A percentile compares a stretch with the other conserved stretches of the same genome.
Evolutionary conservation across 2,113 vertebrate genomes (phyloP).

Genomic region (Macroglossus sobrinus): DNA sequence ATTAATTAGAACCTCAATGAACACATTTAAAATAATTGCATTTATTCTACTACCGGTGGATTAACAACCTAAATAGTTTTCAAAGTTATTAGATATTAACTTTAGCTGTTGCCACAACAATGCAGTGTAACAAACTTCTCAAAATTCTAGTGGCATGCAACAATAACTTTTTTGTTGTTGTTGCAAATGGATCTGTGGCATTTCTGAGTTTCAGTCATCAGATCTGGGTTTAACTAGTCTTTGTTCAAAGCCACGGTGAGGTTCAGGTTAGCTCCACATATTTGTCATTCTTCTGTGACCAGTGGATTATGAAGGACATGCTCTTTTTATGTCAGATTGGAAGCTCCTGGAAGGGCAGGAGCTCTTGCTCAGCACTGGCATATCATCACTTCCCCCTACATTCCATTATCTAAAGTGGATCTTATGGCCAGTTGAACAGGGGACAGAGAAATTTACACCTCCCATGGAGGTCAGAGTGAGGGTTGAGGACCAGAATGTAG

Average conservation of each 20-base stretch:
- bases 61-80: neutral
- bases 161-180: neutral
- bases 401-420: neutral
- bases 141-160: neutral
- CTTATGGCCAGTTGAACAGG: neutral
- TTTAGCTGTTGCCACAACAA: neutral
- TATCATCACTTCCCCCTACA: neutral
- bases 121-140: neutral
- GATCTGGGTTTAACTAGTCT: neutral
- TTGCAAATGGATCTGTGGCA: neutral
- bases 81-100: neutral
- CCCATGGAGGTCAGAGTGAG: neutral
- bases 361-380: neutral
- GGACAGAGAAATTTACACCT: neutral
- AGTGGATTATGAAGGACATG: neutral
- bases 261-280: neutral
- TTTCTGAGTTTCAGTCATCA: neutral
- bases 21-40: neutral
- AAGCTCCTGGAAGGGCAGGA: neutral
- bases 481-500: neutral
- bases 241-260: neutral
- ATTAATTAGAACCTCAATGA: neutral
- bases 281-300: neutral
- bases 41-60: neutral
- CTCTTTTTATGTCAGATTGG: neutral